Evolutionary conservation across 2,888 invertebrate species (phyloP).

Genomic region (Kuschelorhynchus macadamiae): DNA sequence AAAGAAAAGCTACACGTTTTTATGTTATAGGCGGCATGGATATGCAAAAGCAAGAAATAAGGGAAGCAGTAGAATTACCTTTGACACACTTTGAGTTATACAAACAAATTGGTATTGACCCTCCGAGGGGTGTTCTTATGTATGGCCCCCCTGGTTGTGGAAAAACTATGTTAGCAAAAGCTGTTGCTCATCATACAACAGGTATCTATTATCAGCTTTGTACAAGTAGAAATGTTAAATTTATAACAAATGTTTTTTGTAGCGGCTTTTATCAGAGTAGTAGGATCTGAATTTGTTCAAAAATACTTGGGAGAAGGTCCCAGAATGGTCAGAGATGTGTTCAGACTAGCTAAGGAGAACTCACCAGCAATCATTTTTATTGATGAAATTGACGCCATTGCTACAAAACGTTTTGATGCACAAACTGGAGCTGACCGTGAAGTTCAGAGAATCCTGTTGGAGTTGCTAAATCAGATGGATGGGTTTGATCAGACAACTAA

Average conservation of each 20-base stretch:
- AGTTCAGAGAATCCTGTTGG: conserved; percentile 97
- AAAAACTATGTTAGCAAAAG: conserved; percentile 99
- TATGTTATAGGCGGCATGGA: conserved; percentile 91
- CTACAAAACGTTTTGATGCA: conserved; percentile 98
- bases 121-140: conserved; percentile 92
- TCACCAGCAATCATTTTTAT: conserved; percentile 99
- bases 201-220: too few species aligned
- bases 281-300: conserved; percentile 99
- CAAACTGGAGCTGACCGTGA: conserved; percentile 99
- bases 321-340: conserved; percentile 99
- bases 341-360: conserved; percentile 98
- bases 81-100: conserved; percentile 98
- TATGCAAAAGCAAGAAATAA: conserved; percentile 99
- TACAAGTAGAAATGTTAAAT: too few species aligned
- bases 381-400: conserved; percentile 99
- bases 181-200: conserved; percentile 98
- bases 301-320: conserved; percentile 99
- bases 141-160: conserved; percentile 99
- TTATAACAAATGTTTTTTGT: conserved; percentile 58
- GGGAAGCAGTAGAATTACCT: conserved; percentile 98
- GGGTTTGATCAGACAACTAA: conserved; percentile 99
- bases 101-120: conserved; percentile 99
- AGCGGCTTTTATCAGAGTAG: conserved; percentile 98
- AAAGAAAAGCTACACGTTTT: too few species aligned
- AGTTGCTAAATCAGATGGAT: conserved; percentile 99